These are phyloP conservation scores for Ommatoiulus sabulosus DNA, from an alignment of 2,888 invertebrate genomes.

Conservation along the genomic window DNA sequence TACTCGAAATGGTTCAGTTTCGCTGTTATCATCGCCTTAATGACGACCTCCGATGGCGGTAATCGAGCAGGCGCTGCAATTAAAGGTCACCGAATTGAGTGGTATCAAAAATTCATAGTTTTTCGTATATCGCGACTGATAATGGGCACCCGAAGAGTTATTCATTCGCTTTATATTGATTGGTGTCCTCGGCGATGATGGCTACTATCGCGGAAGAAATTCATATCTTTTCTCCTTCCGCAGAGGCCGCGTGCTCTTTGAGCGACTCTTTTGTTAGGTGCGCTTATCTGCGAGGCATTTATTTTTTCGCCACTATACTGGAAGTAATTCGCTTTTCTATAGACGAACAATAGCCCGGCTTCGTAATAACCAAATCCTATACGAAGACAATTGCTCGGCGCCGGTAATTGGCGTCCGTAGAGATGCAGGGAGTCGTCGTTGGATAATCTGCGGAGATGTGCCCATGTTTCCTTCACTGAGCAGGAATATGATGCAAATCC, in stretches of 20 bases:
- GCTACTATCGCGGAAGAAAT: background rate
- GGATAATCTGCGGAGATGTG: background rate
- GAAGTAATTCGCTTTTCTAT: slow-evolving; percentile 7
- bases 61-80: background rate
- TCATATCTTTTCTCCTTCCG: background rate
- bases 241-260: too few species aligned
- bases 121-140: background rate
- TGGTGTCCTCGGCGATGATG: background rate
- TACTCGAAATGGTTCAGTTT: too few species aligned
- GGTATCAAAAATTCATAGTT: background rate
- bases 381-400: slow-evolving; percentile 12
- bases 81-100: too few species aligned
- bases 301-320: background rate
- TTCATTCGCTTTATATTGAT: slow-evolving; percentile 41
- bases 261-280: background rate
- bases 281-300: background rate
- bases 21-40: too few species aligned
- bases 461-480: background rate
- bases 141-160: slow-evolving; percentile 25
- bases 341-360: background rate
- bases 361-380: slow-evolving; percentile 23
- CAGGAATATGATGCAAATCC: background rate
- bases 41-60: background rate
- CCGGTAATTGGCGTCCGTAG: background rate
- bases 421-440: background rate